Base-by-base conservation (phyloP, 2,888 invertebrate species). In the Frankliniella fusca region DNA sequence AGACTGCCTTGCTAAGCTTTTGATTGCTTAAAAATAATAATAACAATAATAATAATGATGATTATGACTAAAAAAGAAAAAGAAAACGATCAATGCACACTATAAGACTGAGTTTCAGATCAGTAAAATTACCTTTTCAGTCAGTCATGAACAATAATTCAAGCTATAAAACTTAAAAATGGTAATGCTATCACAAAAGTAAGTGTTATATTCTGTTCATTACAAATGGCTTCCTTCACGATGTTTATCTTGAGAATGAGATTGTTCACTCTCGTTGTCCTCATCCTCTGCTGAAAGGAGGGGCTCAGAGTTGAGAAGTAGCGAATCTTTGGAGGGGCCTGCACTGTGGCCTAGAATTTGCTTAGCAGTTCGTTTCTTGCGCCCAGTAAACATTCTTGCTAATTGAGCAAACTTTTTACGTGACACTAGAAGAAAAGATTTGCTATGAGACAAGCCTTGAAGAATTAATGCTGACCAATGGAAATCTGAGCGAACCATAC, bases 351-450 rank as follows among this genome's bases (percentile, higher is more conserved):
- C 85, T 27, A 86, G 80, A 18, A 85, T 84, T 12, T 83, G 82
- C 80, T 84, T 84, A 23, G 85, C 85, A 23, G 83, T 83, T 65
- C 85, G 89, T 84, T 90, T 91, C 83, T 91, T 90, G 18, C 92
- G 91, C 82, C 94, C 92, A 12, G 93, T 92, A 87, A 95, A 95
- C 85, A 94, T 93, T 83, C 92, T 91, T 11, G 94, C 94, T 84
- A 95, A 89, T 88, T 94, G 94, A 38, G 94, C 92, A 88, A 95
- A 95, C 88, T 95, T 95, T 87, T 94, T 94, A 84, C 93, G 92
- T 11, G 94, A 95, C 85, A 93, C 93, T 93, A 88, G 12, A 89
- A 89, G 82, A 82, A 84, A 80, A 28, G 48, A 27, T 65, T 23
- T 80, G 49, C 15, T 76, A 49, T 81, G 10, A 80, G 23, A 12